Evolutionary conservation across 1,140 invertebrate genomes (phyloP).

Genomic region (Cepaea nemoralis): DNA sequence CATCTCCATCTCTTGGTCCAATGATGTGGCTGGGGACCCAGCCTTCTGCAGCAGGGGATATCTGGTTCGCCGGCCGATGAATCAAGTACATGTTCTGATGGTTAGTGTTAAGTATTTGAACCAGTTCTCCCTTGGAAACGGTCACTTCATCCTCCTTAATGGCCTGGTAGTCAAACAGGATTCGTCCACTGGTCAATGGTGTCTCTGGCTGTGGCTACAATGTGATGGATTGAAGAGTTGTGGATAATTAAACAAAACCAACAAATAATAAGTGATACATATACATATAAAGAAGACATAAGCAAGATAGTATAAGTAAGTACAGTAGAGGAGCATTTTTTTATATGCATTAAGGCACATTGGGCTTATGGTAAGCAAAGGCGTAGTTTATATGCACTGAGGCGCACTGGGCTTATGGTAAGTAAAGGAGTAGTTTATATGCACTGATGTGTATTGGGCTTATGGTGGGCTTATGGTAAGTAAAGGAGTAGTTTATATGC

Average conservation of each 20-base stretch:
- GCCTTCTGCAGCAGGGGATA: conserved; percentile 74
- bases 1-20: conserved; percentile 64
- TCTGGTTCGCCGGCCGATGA: conserved; percentile 68
- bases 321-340: too few species aligned
- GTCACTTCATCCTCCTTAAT: conserved; percentile 73
- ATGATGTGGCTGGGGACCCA: conserved; percentile 79
- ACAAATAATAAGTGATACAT: too few species aligned
- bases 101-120: conserved; percentile 70
- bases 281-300: too few species aligned
- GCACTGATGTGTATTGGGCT: too few species aligned
- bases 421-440: too few species aligned
- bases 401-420: too few species aligned
- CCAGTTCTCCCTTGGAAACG: conserved; percentile 71
- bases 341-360: too few species aligned
- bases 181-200: conserved; percentile 51
- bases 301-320: too few species aligned
- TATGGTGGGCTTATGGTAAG: too few species aligned
- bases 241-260: background rate
- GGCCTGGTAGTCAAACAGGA: conserved; percentile 72
- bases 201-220: background rate
- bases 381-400: too few species aligned
- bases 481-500: too few species aligned
- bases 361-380: too few species aligned
- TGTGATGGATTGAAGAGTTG: background rate
- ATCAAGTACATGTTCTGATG: conserved; percentile 71